Evolutionary conservation across 2,113 vertebrate species (phyloP), one percentile per base, ranked within the genome.

Genomic region (Conger conger): DNA sequence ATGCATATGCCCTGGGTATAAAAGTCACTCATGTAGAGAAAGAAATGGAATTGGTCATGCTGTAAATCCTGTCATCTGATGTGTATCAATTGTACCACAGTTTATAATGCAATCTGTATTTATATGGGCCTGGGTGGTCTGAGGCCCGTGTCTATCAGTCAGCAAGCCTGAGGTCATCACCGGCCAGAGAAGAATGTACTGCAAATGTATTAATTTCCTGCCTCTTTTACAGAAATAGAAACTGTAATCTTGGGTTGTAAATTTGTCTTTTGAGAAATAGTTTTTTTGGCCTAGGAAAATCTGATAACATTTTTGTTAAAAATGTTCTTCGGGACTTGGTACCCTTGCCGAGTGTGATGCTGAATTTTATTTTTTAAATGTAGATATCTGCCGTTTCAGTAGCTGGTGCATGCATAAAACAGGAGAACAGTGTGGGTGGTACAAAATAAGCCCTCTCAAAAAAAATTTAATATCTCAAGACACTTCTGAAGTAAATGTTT

Each of bases 21-120:
- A 27, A 37, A 42, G 42, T 57, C 82, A 82, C n/a, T 88, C 83
- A 89, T 36, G 80, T 40, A 76, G 76, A 78, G 87, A 73, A 85
- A 89, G 84, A 81, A 80, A 89, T 90, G 86, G 87, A 83, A 84
- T 87, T 81, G 80, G 80, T 85, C 86, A 42, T 86, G 86, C 76
- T 78, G 76, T 78, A 76, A 37, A 33, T 79, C 54, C 33, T 76
- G 54, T 84, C 60, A 18, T 87, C 84, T 86, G 78, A 88, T 82
- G 57, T 57, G 87, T 82, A 90, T 84, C 82, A 87, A 81, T 87
- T 36, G 53, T 7, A 73, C 53, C 42, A 77, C 54, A 78, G 88
- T 86, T 87, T 38, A 81, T 16, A 35, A 54, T 18, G 36, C 50
- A 77, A 54, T 40, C 6, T 17, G 33, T 77, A 81, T 84, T 87